phyloP scores from a whole-genome alignment of 2,888 invertebrate genomes.

The Tineola bisselliella region DNA sequence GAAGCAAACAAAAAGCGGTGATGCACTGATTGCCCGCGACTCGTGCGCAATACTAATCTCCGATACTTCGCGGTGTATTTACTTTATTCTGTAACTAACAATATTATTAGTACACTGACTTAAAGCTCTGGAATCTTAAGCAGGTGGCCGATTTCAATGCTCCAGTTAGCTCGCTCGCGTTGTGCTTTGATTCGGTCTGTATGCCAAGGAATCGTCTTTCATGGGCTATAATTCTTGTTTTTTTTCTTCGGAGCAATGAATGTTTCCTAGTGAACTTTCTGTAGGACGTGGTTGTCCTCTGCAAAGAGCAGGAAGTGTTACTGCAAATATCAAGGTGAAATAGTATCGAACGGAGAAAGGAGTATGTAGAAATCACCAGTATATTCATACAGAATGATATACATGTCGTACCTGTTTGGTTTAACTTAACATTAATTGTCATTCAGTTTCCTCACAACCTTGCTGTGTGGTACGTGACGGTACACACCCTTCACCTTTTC shows the following conservation, averaged over 20 bases:
- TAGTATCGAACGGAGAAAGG: slow-evolving; percentile 32
- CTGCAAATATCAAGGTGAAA: slow-evolving; percentile 57
- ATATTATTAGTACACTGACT: slow-evolving; percentile 11
- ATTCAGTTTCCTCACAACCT: slow-evolving; percentile 10
- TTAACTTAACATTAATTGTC: slow-evolving; percentile 1
- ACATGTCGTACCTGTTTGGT: not conserved
- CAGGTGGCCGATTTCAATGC: slow-evolving; percentile 43
- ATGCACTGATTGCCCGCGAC: slow-evolving; percentile 49
- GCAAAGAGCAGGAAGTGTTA: slow-evolving; percentile 49
- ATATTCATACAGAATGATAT: not conserved
- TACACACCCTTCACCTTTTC: slow-evolving; percentile 6
- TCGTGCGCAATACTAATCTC: slow-evolving; percentile 28
- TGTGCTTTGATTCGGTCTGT: slow-evolving; percentile 29
- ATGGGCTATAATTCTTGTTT: slow-evolving; percentile 10
- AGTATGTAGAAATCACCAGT: not conserved
- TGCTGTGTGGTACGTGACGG: slow-evolving; percentile 3
- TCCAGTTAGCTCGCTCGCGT: slow-evolving; percentile 35
- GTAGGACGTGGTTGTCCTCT: slow-evolving; percentile 34
- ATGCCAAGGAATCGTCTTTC: slow-evolving; percentile 17
- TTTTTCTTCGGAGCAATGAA: slow-evolving; percentile 12
- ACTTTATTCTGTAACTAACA: slow-evolving; percentile 1
- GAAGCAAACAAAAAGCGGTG: slow-evolving; percentile 20
- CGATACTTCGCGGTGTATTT: slow-evolving; percentile 16
- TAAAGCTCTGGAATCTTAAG: slow-evolving; percentile 27
- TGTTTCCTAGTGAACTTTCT: not conserved